These are phyloP conservation scores for Siniperca scherzeri DNA, from an alignment of 2,797 vertebrate species.

Conservation along the genomic window DNA sequence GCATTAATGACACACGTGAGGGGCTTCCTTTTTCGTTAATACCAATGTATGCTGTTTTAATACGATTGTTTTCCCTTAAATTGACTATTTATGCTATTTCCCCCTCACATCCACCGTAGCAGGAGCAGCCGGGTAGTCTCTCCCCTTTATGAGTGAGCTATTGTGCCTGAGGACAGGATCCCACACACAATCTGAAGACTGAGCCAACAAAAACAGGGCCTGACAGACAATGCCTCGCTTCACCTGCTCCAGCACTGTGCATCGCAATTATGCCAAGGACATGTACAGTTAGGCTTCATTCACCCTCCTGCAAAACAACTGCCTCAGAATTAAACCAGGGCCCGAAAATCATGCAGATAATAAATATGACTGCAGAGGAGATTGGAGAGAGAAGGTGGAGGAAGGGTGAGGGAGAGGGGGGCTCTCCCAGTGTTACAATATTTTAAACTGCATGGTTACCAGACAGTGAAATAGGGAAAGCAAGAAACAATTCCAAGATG, in stretches of 20 bases:
- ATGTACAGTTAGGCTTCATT: constrained; percentile 97
- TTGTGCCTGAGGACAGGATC: constrained; percentile 98
- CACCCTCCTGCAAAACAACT: constrained; percentile 93
- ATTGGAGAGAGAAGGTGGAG: constrained; percentile 30
- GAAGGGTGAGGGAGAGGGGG: constrained; percentile 7
- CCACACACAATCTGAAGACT: constrained; percentile 98
- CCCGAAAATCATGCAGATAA: constrained; percentile 80
- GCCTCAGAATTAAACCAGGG: constrained; percentile 90
- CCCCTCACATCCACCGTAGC: constrained; percentile 81
- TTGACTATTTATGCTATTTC: constrained; percentile 92
- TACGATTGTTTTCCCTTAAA: constrained; percentile 95
- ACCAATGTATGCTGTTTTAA: constrained; percentile 93
- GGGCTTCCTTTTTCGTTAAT: constrained; percentile 88
- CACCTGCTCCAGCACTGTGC: constrained; percentile 96
- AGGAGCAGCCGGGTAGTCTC: constrained; percentile 91
- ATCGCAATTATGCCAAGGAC: constrained; percentile 98
- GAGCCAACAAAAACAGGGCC: constrained; percentile 99
- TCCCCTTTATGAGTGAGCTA: constrained; percentile 95
- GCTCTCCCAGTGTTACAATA: constrained; percentile 64
- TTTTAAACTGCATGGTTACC: constrained; percentile 77
- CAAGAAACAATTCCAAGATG: constrained; percentile 64
- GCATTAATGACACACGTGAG: constrained; percentile 86
- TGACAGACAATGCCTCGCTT: constrained; percentile 99
- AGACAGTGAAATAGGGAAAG: constrained; percentile 76
- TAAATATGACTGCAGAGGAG: constrained; percentile 87